A percentile compares a stretch with the other conserved stretches of the same genome.
phyloP scores from a whole-genome alignment of 1,140 invertebrate species.

The Amphibalanus amphitrite region DNA sequence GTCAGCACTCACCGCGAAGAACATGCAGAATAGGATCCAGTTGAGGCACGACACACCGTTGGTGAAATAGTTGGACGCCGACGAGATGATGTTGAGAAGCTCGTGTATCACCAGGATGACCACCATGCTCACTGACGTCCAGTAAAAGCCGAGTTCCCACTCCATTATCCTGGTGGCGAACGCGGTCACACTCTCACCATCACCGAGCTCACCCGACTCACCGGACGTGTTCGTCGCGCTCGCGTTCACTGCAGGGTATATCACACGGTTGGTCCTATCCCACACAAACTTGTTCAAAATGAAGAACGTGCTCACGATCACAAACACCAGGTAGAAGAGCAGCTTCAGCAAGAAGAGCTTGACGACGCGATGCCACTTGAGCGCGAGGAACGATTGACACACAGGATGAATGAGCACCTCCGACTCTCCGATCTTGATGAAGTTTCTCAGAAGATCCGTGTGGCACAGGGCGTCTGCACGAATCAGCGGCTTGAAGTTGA shows the following conservation, averaged over 20 bases:
- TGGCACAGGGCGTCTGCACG: constrained; percentile 14
- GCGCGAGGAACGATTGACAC: constrained; percentile 33
- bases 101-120: constrained; percentile 12
- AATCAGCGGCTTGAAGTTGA: constrained; percentile 17
- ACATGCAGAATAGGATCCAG: neutral
- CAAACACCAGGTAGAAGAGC: constrained; percentile 29
- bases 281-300: constrained; percentile 17
- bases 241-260: neutral
- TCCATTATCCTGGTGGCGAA: constrained; percentile 12
- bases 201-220: constrained; percentile 10
- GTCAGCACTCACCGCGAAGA: constrained; percentile 9
- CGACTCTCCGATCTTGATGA: constrained; percentile 20
- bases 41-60: neutral
- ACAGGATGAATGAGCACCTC: constrained; percentile 34
- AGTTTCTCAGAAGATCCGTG: constrained; percentile 15
- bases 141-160: constrained; percentile 15
- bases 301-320: constrained; percentile 19
- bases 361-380: constrained; percentile 35
- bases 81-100: neutral
- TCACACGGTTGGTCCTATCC: neutral
- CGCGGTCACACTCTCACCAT: constrained; percentile 13
- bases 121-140: constrained; percentile 16
- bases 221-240: neutral
- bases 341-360: constrained; percentile 30
- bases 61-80: constrained; percentile 50